phyloP scores from a whole-genome alignment of 2,888 invertebrate genomes.

The Pristionchus japonicus region DNA sequence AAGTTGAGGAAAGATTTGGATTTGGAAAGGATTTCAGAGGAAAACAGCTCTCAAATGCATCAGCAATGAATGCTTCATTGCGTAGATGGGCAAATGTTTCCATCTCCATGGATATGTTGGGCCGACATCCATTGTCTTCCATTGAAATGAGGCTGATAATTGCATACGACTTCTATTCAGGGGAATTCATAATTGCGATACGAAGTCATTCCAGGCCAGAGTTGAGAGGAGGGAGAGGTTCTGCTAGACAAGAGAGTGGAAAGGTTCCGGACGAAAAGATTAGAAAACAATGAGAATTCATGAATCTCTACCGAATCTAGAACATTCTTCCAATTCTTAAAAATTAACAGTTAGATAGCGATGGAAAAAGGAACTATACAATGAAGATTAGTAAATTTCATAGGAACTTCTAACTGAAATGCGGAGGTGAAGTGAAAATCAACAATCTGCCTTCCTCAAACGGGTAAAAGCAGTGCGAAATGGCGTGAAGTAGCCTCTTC shows the following conservation, averaged over 20 bases:
- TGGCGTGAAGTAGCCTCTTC: constrained; percentile 6
- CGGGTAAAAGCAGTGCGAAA: not conserved
- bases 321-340: not conserved
- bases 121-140: not conserved
- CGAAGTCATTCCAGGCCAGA: constrained; percentile 13
- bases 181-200: constrained; percentile 17
- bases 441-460: not conserved
- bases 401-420: not conserved
- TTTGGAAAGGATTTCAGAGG: not conserved
- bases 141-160: constrained; percentile 12
- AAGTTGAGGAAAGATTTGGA: not conserved
- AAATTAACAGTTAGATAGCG: constrained; percentile 11
- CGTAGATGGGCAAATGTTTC: not conserved
- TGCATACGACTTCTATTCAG: not conserved
- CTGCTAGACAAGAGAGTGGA: not conserved
- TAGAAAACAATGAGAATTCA: not conserved
- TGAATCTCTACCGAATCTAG: not conserved
- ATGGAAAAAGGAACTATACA: not conserved
- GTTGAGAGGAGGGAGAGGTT: not conserved
- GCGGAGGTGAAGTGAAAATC: not conserved
- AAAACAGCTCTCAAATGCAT: not conserved
- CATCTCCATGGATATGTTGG: not conserved
- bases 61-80: not conserved
- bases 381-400: not conserved
- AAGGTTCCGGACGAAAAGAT: not conserved